Evolutionary conservation across 2,888 invertebrate species (phyloP).

Genomic region (Xestia c-nigrum): DNA sequence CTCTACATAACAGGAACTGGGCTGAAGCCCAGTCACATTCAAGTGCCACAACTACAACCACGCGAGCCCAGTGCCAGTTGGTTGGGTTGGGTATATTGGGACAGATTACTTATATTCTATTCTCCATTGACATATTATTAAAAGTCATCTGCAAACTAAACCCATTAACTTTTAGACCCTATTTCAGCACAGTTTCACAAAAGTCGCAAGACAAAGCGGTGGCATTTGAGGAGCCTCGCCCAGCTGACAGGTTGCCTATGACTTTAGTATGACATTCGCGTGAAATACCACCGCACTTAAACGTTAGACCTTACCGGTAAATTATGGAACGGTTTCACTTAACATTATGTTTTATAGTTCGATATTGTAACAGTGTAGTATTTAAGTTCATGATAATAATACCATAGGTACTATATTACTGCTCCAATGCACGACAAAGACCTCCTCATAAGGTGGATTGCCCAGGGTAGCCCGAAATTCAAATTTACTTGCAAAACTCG

Average conservation of each 20-base stretch:
- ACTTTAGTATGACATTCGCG: conserved; percentile 75
- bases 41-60: background rate
- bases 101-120: background rate
- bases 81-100: background rate
- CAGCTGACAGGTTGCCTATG: conserved; percentile 43
- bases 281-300: conserved; percentile 71
- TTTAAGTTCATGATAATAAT: conserved; percentile 9
- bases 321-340: conserved; percentile 50
- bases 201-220: conserved; percentile 58
- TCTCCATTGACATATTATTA: conserved; percentile 4
- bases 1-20: background rate
- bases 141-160: conserved; percentile 19
- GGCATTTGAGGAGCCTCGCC: conserved; percentile 65
- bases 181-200: conserved; percentile 31
- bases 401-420: background rate
- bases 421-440: background rate
- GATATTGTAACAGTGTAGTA: background rate
- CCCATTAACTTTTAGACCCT: conserved; percentile 40
- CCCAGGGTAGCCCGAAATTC: no score
- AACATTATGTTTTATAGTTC: conserved; percentile 25
- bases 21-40: no score
- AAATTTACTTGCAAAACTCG: no score
- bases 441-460: background rate
- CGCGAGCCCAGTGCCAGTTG: background rate
- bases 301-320: conserved; percentile 58